A percentile compares a stretch with the other conserved stretches of the same genome.
Evolutionary conservation across 2,888 invertebrate species (phyloP).

Genomic region (Tillus elongatus): DNA sequence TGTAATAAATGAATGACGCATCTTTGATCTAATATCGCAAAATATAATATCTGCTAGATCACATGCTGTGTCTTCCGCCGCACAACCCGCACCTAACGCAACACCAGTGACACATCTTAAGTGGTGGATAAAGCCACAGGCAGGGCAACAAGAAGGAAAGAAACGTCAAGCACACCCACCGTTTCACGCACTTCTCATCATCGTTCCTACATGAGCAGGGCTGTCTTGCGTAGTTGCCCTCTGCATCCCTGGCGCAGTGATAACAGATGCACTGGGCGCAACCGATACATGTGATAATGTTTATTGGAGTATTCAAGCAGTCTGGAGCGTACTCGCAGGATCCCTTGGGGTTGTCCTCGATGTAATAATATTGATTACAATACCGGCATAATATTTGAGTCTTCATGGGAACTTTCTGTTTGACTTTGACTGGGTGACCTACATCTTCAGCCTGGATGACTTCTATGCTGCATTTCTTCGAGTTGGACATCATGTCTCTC

Average conservation of each 20-base stretch:
- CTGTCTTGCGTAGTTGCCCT: constrained; percentile 76
- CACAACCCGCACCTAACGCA: constrained; percentile 73
- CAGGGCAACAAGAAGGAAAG: constrained; percentile 85
- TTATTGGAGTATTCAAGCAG: constrained; percentile 67
- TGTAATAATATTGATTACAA: constrained; percentile 72
- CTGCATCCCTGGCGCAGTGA: constrained; percentile 87
- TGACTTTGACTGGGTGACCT: constrained; percentile 20
- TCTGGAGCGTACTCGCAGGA: constrained; percentile 83
- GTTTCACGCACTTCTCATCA: constrained; percentile 65
- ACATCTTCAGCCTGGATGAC: constrained; percentile 14
- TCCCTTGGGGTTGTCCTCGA: constrained; percentile 78
- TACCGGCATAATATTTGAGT: constrained; percentile 49
- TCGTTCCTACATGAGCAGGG: constrained; percentile 70
- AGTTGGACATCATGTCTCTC: constrained; percentile 48
- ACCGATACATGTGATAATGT: constrained; percentile 69
- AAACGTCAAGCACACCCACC: constrained; percentile 80
- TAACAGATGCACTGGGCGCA: constrained; percentile 87
- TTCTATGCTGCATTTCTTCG: constrained; percentile 55
- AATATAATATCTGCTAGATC: constrained; percentile 30
- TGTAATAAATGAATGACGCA: no score
- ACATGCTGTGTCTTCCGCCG: constrained; percentile 66
- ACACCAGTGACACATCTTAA: constrained; percentile 75
- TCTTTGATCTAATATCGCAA: constrained; percentile 37
- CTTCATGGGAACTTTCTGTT: constrained; percentile 21
- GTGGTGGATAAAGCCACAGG: constrained; percentile 86